A percentile compares a stretch with the other conserved stretches of the same genome.
phyloP scores from a whole-genome alignment of 2,797 vertebrate species.

The Eulemur rubriventer region DNA sequence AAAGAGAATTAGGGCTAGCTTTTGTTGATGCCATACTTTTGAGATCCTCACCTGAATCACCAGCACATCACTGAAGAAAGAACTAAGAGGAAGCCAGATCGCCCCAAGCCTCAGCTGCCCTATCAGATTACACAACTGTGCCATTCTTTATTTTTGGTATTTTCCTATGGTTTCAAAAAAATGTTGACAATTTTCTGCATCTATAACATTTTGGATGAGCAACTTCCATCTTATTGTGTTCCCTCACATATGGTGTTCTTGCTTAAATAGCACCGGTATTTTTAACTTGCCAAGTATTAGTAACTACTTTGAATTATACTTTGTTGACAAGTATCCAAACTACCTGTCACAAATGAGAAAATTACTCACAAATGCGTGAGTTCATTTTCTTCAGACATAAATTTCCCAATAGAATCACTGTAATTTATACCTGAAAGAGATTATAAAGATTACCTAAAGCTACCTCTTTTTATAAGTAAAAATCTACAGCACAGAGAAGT shows the following conservation, averaged over 20 bases:
- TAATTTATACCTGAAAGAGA: not conserved
- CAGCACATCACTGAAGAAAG: not conserved
- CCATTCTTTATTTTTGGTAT: conserved; percentile 13
- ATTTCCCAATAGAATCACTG: conserved; percentile 10
- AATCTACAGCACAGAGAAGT: not conserved
- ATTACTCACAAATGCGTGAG: not conserved
- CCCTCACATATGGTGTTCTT: conserved; percentile 7
- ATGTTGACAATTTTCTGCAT: conserved; percentile 41
- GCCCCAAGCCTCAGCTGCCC: not conserved
- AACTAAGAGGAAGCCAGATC: not conserved
- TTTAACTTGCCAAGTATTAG: conserved; percentile 56
- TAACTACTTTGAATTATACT: conserved; percentile 24
- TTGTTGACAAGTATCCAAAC: not conserved
- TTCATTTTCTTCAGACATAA: conserved; percentile 30
- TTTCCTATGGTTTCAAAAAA: conserved; percentile 41
- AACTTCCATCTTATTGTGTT: conserved; percentile 1
- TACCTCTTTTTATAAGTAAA: not conserved
- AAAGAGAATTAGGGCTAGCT: not conserved
- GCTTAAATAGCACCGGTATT: not conserved
- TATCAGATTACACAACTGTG: not conserved
- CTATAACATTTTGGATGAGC: conserved; percentile 49
- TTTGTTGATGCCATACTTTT: not conserved
- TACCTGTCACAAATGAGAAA: conserved; percentile 40
- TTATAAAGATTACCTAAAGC: not conserved
- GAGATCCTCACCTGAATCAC: not conserved